Evolutionary conservation across 2,113 vertebrate genomes (phyloP).

Genomic region (Protobothrops flavoviridis): DNA sequence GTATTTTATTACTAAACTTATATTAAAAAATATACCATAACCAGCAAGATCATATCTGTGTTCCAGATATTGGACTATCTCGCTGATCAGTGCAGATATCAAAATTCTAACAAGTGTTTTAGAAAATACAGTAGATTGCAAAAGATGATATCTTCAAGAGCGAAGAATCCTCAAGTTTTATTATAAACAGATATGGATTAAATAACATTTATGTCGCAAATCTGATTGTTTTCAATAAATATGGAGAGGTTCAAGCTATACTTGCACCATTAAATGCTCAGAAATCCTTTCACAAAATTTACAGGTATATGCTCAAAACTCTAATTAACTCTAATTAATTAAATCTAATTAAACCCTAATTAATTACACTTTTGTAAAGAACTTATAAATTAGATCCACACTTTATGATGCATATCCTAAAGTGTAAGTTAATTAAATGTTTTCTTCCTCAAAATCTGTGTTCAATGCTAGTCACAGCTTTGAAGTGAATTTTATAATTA

Average conservation of each 20-base stretch:
- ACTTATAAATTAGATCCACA: neutral
- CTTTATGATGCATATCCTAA: neutral
- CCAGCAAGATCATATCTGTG: neutral
- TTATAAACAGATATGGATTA: neutral
- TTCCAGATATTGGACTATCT: neutral
- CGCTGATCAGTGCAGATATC: neutral
- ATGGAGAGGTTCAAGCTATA: neutral
- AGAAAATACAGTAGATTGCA: neutral
- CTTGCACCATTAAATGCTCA: neutral
- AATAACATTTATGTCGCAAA: neutral
- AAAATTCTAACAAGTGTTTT: neutral
- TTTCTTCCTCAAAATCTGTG: neutral
- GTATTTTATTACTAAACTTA: neutral
- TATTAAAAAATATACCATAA: neutral
- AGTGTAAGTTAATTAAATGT: neutral
- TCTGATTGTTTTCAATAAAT: neutral
- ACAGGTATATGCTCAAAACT: neutral
- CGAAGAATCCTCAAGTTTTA: neutral
- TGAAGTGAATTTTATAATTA: neutral
- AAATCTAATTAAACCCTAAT: neutral
- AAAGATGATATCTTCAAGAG: neutral
- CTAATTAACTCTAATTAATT: neutral
- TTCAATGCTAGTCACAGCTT: neutral
- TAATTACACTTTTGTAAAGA: neutral
- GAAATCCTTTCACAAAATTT: neutral